Percentiles rank a stretch among this genome's conserved stretches.
Conservation (phyloP, 2,113 vertebrate genomes). For the Apaloderma vittatum region DNA sequence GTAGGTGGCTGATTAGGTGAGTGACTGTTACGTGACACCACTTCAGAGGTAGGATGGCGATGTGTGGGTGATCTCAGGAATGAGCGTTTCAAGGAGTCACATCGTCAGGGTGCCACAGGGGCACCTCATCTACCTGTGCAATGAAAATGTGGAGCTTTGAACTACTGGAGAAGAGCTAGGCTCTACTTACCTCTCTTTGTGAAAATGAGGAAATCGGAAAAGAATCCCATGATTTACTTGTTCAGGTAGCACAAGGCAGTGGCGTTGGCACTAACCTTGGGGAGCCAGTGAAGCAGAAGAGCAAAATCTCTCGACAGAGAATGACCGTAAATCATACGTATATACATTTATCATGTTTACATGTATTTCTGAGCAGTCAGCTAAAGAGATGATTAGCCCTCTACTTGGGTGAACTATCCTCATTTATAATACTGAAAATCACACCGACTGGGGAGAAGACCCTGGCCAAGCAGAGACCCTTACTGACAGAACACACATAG, state of each 20-base stretch:
- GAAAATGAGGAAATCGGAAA: neutral
- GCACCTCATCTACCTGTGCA: fast-evolving
- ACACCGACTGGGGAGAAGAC: no score
- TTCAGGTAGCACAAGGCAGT: neutral
- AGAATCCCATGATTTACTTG: neutral
- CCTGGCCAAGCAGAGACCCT: no score
- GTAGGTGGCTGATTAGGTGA: neutral
- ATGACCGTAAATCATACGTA: neutral
- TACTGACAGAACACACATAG: no score
- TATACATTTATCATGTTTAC: no score
- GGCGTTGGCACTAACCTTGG: neutral
- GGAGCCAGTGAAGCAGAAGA: neutral
- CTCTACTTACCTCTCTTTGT: neutral
- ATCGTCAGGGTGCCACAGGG: neutral
- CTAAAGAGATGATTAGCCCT: no score
- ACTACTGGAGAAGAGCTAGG: neutral
- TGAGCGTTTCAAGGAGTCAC: neutral
- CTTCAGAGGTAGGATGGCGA: neutral
- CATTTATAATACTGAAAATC: no score
- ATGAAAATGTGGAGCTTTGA: neutral
- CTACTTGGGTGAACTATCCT: no score
- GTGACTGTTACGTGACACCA: neutral
- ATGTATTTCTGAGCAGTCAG: no score
- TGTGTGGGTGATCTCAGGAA: neutral
- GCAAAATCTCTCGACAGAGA: neutral